Percentiles rank a stretch among this genome's conserved stretches.
phyloP scores from a whole-genome alignment of 2,888 invertebrate genomes.

The Callimorpha dominula region DNA sequence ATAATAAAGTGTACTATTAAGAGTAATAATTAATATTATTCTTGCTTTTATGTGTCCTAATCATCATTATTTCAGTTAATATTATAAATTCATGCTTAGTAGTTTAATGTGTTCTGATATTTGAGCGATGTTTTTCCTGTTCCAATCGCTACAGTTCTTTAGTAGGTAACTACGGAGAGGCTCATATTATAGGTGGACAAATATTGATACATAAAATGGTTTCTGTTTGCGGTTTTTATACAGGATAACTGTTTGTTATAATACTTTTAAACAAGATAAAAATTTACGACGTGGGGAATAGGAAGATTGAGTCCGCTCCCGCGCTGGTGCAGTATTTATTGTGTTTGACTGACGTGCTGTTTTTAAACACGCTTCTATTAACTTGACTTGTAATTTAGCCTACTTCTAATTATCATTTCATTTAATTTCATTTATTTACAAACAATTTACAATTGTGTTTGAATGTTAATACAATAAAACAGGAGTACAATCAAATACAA shows the following conservation, averaged over 20 bases:
- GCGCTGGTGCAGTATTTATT: background rate
- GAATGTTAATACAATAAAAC: no score
- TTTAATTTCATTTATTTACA: no score
- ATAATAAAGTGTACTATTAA: no score
- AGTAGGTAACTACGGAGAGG: background rate
- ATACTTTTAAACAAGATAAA: background rate
- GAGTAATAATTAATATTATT: background rate
- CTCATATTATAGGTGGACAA: background rate
- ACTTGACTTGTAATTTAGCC: no score
- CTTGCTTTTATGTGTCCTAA: background rate
- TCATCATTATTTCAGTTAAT: background rate
- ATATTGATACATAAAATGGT: constrained; percentile 16
- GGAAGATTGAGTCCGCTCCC: background rate
- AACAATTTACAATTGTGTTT: no score
- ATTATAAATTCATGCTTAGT: background rate
- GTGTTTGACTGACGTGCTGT: background rate
- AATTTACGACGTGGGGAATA: background rate
- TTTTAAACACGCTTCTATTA: no score
- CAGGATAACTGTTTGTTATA: constrained; percentile 5
- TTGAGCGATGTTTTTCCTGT: constrained; percentile 39
- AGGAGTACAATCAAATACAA: no score
- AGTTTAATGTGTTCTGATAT: background rate
- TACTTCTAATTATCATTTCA: no score
- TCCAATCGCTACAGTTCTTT: constrained; percentile 1
- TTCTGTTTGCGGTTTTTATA: background rate